Evolutionary conservation across 2,888 invertebrate species (phyloP), one percentile per base, ranked within the genome.

Genomic region (Horisme vitalbata): DNA sequence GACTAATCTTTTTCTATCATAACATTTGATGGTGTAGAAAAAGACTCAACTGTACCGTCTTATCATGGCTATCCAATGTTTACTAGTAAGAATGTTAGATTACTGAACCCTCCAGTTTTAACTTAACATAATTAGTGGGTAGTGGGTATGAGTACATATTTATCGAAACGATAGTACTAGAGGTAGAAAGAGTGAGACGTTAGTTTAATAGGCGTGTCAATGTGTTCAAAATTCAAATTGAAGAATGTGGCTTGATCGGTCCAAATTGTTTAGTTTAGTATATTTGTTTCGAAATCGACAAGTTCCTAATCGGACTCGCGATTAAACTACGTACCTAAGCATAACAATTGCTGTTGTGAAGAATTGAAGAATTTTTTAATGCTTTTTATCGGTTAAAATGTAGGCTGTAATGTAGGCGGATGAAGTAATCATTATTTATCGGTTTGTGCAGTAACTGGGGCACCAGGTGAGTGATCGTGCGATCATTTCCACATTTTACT

Each of bases 221-320:
- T 23, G 28, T 43, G 28, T 38, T 32, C 36, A 41, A 44, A 41
- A 24, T 38, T 32, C 36, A 41, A 44, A 41, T 45, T 37, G 18
- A 36, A 49, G 53, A 62, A 68, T 65, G 66, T 65, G 67, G 64
- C 66, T 65, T 62, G 47, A 68, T 65, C 64, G 59, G 61, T 52
- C 47, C 23, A 38, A 47, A 32, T 32, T 21, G 14, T 35, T 33
- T 30, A 23, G 7, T 8, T 23, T 14, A 28, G 21, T 23, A 3
- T 23, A 5, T 24, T 32, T 33, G 26, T 39, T 30, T 13, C 5
- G 15, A 31, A 31, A 11, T 20, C 4, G n/a, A 4, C n/a, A 23
- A n/a, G 23, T n/a, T 13, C 18, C 10, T n/a, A 31, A 38, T 24
- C 14, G 23, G 14, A 13, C 11, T 23, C 14, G 21, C 13, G 13